phyloP scores from a whole-genome alignment of 2,797 vertebrate genomes.

The Gambusia yucatana region DNA sequence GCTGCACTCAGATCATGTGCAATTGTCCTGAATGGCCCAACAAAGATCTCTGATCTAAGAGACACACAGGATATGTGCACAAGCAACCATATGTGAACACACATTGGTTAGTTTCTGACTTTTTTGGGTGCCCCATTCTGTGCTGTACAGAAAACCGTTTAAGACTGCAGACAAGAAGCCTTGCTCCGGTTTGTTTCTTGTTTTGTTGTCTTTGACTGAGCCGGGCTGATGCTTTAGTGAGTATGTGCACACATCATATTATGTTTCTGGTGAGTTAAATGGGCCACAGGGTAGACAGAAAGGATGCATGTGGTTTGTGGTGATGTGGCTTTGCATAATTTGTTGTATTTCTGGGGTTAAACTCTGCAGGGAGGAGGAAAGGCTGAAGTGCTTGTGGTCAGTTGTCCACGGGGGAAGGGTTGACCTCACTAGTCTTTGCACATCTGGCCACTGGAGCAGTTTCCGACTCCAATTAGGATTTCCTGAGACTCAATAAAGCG shows the following conservation, averaged over 20 bases:
- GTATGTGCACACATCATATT: constrained; percentile 4
- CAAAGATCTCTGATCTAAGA: constrained; percentile 64
- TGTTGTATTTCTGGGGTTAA: constrained; percentile 43
- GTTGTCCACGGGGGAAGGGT: constrained; percentile 56
- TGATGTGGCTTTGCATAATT: constrained; percentile 26
- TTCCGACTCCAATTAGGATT: constrained; percentile 81
- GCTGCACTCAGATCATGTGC: constrained; percentile 65
- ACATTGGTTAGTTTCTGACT: not conserved
- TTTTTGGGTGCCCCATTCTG: not conserved
- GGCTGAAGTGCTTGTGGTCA: constrained; percentile 57
- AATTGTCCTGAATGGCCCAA: constrained; percentile 57
- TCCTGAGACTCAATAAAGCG: constrained; percentile 81
- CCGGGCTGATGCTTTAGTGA: constrained; percentile 31
- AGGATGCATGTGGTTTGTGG: constrained; percentile 14
- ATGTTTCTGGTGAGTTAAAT: constrained; percentile 21
- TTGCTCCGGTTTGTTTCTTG: constrained; percentile 21
- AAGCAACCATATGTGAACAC: constrained; percentile 21
- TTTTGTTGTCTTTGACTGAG: constrained; percentile 40
- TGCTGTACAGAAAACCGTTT: not conserved
- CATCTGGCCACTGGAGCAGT: constrained; percentile 76
- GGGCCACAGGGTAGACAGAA: constrained; percentile 13
- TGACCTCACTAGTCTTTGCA: constrained; percentile 70
- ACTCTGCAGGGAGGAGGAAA: constrained; percentile 41
- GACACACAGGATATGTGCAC: constrained; percentile 41
- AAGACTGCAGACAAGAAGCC: constrained; percentile 20